phyloP scores from a whole-genome alignment of 2,113 vertebrate species.

The Gambusia holbrooki region DNA sequence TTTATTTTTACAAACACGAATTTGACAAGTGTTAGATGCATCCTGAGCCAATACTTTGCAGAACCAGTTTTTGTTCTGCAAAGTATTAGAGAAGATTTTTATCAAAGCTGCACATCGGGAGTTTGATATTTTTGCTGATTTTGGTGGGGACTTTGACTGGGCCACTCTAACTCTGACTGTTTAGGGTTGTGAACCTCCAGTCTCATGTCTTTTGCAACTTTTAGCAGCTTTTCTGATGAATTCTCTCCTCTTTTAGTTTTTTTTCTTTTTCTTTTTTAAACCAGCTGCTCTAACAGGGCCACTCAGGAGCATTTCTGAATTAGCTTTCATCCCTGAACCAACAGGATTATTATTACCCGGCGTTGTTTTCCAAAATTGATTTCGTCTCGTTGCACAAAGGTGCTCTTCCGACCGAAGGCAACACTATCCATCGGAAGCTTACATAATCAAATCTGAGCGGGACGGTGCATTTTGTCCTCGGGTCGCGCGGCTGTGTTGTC shows the following conservation, averaged over 20 bases:
- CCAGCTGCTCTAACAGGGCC: not conserved
- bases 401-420: conserved; percentile 27
- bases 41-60: too few species aligned
- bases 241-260: too few species aligned
- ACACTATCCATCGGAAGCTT: conserved; percentile 37
- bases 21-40: not conserved
- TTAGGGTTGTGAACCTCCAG: not conserved
- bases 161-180: not conserved
- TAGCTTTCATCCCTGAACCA: not conserved
- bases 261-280: too few species aligned
- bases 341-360: conserved; percentile 9
- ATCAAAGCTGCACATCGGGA: not conserved
- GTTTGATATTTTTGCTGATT: too few species aligned
- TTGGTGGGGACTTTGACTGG: not conserved
- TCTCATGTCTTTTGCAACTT: not conserved
- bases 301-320: not conserved
- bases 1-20: not conserved
- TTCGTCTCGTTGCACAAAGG: conserved; percentile 32
- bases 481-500: conserved; percentile 3
- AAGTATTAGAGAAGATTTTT: too few species aligned
- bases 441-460: conserved; percentile 34
- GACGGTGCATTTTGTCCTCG: conserved; percentile 12
- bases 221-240: too few species aligned
- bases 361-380: conserved; percentile 30
- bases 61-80: not conserved